These are phyloP conservation scores for Leptopilina myrica DNA, from an alignment of 2,888 invertebrate genomes.

Conservation along the genomic window DNA sequence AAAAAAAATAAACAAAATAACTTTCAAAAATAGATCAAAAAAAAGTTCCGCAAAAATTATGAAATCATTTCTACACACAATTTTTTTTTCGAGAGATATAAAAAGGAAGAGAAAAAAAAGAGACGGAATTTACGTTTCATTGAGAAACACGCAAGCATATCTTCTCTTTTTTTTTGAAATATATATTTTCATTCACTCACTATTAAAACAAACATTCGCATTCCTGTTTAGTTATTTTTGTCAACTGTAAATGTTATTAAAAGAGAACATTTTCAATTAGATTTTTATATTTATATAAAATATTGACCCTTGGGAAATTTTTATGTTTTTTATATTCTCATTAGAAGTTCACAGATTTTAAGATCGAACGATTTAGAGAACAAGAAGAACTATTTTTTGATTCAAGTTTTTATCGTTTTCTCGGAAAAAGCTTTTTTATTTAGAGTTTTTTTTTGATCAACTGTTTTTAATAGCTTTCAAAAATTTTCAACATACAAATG, in stretches of 20 bases:
- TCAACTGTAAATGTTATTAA: background rate
- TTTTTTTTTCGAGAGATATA: background rate
- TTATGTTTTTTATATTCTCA: too few relatives aligned
- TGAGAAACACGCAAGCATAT: background rate
- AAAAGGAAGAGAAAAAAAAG: background rate
- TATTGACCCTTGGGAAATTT: too few relatives aligned
- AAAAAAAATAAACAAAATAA: background rate
- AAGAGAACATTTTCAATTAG: background rate
- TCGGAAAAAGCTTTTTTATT: too few relatives aligned
- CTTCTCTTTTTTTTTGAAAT: background rate
- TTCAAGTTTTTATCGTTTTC: too few relatives aligned
- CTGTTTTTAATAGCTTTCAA: too few relatives aligned
- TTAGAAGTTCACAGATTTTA: too few relatives aligned
- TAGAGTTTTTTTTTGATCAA: too few relatives aligned
- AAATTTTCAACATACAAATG: too few relatives aligned
- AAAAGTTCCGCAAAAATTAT: background rate
- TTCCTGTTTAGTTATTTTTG: conserved; percentile 13
- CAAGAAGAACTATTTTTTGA: too few relatives aligned
- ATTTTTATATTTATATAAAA: too few relatives aligned
- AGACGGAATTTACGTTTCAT: conserved; percentile 17
- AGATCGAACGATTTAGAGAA: too few relatives aligned
- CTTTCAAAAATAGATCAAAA: background rate
- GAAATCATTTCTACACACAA: background rate
- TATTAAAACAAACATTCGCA: background rate
- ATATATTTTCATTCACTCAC: conserved; percentile 24